Evolutionary conservation across 1,140 invertebrate genomes (phyloP).

Genomic region (Drosophila mojavensis): DNA sequence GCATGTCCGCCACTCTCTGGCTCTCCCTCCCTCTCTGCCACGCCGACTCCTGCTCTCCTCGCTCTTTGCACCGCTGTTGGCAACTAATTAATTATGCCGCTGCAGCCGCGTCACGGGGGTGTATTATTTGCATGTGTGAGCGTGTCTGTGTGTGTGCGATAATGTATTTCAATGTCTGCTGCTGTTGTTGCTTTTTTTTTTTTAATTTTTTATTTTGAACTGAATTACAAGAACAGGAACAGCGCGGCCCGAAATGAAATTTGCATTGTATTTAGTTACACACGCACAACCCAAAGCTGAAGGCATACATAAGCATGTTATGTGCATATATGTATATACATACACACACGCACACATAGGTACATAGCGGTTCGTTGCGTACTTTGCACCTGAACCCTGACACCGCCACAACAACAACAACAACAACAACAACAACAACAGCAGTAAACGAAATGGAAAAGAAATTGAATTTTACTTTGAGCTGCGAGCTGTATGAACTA

Average conservation of each 20-base stretch:
- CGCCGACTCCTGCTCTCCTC: slow-evolving; percentile 1
- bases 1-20: not conserved
- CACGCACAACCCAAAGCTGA: slow-evolving; percentile 50
- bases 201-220: slow-evolving; percentile 42
- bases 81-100: slow-evolving; percentile 81
- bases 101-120: slow-evolving; percentile 77
- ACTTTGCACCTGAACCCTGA: slow-evolving; percentile 26
- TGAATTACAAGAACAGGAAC: slow-evolving; percentile 56
- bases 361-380: not conserved
- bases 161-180: slow-evolving; percentile 59
- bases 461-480: not conserved
- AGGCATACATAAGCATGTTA: slow-evolving; percentile 16
- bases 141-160: slow-evolving; percentile 40
- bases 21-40: not conserved
- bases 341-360: slow-evolving; percentile 10
- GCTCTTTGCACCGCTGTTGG: slow-evolving; percentile 33
- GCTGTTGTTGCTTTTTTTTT: slow-evolving; percentile 21
- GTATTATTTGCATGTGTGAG: slow-evolving; percentile 60
- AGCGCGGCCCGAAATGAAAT: slow-evolving; percentile 50
- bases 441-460: not conserved
- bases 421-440: not conserved
- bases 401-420: not conserved
- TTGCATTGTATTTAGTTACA: slow-evolving; percentile 82
- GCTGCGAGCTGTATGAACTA: not conserved
- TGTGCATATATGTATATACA: slow-evolving; percentile 10